A percentile compares a stretch with the other conserved stretches of the same genome.
Conservation (phyloP, 2,888 invertebrate species). For the Melanostoma mellinum region DNA sequence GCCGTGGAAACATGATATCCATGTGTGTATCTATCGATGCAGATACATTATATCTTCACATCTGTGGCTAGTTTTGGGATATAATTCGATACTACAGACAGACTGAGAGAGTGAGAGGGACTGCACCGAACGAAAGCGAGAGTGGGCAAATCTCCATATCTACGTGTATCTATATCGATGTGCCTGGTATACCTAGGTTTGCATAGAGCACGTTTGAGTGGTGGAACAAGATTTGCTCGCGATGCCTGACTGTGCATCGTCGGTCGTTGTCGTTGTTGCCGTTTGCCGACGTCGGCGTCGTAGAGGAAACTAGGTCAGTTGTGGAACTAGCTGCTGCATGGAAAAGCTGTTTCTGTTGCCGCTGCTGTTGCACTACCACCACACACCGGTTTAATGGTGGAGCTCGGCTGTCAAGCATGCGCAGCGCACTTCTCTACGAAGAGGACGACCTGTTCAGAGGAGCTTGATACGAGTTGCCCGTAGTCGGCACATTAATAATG, state of each 20-base stretch:
- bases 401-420: slow-evolving; percentile 59
- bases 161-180: slow-evolving; percentile 47
- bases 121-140: slow-evolving; percentile 59
- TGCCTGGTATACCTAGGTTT: slow-evolving; percentile 48
- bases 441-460: slow-evolving; percentile 66
- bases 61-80: slow-evolving; percentile 61
- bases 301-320: slow-evolving; percentile 81
- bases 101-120: slow-evolving; percentile 35
- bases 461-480: slow-evolving; percentile 27
- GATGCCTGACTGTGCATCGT: slow-evolving; percentile 70
- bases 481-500: slow-evolving; percentile 64
- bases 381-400: slow-evolving; percentile 36
- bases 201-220: slow-evolving; percentile 61
- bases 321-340: slow-evolving; percentile 74
- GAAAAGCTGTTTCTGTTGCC: slow-evolving; percentile 49
- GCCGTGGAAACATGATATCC: slow-evolving; percentile 45
- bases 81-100: slow-evolving; percentile 44
- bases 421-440: slow-evolving; percentile 42
- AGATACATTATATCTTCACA: slow-evolving; percentile 38
- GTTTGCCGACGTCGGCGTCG: slow-evolving; percentile 77
- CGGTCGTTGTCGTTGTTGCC: slow-evolving; percentile 79
- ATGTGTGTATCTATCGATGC: slow-evolving; percentile 44
- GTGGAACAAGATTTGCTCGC: slow-evolving; percentile 68
- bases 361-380: slow-evolving; percentile 20
- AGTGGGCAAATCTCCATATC: slow-evolving; percentile 71